Base-by-base conservation (phyloP, 2,888 invertebrate species). In the Furcula furcula region DNA sequence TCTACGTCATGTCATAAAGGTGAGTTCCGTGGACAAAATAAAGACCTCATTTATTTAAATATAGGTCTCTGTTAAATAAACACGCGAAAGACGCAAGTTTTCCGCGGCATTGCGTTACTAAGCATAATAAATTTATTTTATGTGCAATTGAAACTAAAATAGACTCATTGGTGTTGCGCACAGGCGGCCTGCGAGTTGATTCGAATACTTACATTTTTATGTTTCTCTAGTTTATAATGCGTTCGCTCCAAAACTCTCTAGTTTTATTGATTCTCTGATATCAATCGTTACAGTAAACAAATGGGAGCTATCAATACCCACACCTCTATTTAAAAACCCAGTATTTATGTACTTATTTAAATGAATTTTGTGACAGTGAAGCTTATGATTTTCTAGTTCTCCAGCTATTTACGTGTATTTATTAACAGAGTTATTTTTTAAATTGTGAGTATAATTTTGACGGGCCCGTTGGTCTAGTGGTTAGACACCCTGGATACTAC, bases 131-230 rank as follows among this genome's bases (percentile, higher is more conserved):
- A 82, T 76, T 79, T 71, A 72, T 78, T 84, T 80, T 66, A 81
- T 77, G 78, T 80, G 79, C 76, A 81, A 77, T 77, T 74, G 70
- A 69, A 75, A 76, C 79, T 34, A 55, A 81, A 83, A 83, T 83
- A 84, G 80, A 74, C 50, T 54, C 64, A 60, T 62, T 57, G 63
- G 61, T 55, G 45, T 65, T 60, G 55, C 59, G 60, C 51, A 48
- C 40, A 56, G 46, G 45, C 45, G 46, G 41, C 36, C 36, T 12
- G 25, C 34, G 35, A 31, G 42, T 43, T 43, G 44, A 46, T 49
- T 38, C 32, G 37, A 36, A 45, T 42, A 42, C 40, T 39, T 40
- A 35, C 29, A 46, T 36, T 29, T 32, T 33, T 35, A 28, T 28
- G 27, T 27, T 33, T 31, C n/a, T 21, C 10, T 10, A 11, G 12